Percentiles rank a stretch among this genome's conserved stretches.
Evolutionary conservation across 2,888 invertebrate species (phyloP).

Genomic region (Pollenia labialis): DNA sequence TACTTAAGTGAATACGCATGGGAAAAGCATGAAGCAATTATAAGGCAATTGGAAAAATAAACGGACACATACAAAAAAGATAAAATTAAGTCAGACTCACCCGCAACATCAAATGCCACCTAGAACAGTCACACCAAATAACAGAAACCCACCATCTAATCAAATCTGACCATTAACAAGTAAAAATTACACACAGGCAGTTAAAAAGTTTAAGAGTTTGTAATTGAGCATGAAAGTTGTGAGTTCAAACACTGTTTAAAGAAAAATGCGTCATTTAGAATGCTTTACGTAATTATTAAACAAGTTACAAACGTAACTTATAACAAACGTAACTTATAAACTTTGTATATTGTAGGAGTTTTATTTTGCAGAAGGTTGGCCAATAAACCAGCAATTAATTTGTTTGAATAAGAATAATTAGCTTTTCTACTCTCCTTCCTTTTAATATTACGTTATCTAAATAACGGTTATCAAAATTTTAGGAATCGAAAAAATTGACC

Average conservation of each 20-base stretch:
- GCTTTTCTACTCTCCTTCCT: no score
- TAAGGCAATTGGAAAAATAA: conserved; percentile 42
- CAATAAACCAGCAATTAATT: no score
- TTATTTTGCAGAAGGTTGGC: no score
- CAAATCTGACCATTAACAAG: conserved; percentile 7
- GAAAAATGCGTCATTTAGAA: conserved; percentile 55
- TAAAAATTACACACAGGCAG: background rate
- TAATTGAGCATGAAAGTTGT: conserved; percentile 22
- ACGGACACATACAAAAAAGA: background rate
- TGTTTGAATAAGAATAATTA: no score
- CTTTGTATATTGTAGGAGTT: background rate
- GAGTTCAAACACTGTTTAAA: background rate
- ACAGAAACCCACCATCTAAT: background rate
- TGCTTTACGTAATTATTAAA: conserved; percentile 55
- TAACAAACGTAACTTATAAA: conserved; percentile 53
- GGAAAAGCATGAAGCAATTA: conserved; percentile 54
- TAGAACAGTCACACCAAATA: background rate
- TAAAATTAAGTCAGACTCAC: no score
- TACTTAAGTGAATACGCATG: background rate
- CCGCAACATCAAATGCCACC: no score
- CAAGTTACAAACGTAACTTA: conserved; percentile 58
- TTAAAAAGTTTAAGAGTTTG: background rate
- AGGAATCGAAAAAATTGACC: no score
- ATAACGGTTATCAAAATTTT: no score
- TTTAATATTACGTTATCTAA: no score